Conservation (phyloP, 53 echinoderm and acorn worm species). For the Stichopus horrens region DNA sequence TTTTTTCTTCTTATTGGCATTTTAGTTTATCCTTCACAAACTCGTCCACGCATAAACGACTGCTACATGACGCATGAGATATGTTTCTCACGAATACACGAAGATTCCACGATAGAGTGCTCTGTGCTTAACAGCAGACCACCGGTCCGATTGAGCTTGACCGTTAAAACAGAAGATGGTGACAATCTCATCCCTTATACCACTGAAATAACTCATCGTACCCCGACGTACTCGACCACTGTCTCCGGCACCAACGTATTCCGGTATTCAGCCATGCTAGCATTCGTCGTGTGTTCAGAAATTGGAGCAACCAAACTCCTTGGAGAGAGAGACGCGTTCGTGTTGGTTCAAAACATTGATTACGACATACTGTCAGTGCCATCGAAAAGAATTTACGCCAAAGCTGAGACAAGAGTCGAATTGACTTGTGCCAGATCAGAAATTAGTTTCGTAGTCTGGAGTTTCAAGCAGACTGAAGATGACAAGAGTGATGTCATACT, state of each 20-base stretch:
- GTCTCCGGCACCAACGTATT: not conserved
- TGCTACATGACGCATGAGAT: not conserved
- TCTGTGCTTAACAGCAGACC: conserved; percentile 9
- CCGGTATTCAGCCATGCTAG: not conserved
- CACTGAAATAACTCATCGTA: too few relatives aligned
- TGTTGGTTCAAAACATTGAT: conserved; percentile 12
- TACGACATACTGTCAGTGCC: not conserved
- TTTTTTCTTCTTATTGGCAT: not conserved
- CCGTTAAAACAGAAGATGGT: not conserved
- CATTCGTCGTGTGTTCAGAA: conserved; percentile 7
- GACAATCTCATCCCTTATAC: not conserved
- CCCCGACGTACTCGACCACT: not conserved
- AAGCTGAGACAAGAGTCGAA: not conserved
- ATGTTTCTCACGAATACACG: not conserved
- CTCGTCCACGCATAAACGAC: not conserved
- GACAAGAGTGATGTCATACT: not conserved
- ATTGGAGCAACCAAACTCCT: not conserved
- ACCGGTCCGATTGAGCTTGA: not conserved
- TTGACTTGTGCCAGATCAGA: not conserved
- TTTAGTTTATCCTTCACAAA: not conserved
- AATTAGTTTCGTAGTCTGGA: not conserved
- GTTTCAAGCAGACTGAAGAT: not conserved
- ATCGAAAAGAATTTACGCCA: not conserved
- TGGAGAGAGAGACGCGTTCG: not conserved
- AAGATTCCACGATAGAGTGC: not conserved